Evolutionary conservation across 64 coral and sea anemone species (phyloP), one percentile per base, ranked within the genome.

Genomic region (Orbicella faveolata): DNA sequence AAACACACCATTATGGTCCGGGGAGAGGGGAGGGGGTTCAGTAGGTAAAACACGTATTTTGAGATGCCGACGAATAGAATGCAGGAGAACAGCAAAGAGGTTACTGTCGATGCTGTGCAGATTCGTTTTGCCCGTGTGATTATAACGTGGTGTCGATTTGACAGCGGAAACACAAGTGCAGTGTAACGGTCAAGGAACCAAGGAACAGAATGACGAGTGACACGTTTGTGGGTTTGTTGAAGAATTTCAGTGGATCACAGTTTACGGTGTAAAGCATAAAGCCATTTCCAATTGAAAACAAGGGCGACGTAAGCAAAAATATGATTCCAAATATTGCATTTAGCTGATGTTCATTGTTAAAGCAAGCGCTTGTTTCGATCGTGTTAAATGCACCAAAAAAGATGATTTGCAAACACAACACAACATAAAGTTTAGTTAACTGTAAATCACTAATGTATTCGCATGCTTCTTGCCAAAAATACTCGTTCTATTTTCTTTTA

Each of bases 171-270:
- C 17, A 66, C 80, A 20, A 83, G 37, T 3, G 80, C 80, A 9
- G 61, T 83, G 8, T 61, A 65, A 9, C 80, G 80, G 8, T 83
- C 80, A 12, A 62, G 34, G 61, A 66, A 83, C 0, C 30, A 30
- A 30, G 30, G 30, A 30, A 30, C 30, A 83, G 10, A 20, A 21
- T n/a, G 3, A 83, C 14, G 6, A 14, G 17, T 13, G 39, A 41
- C 34, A 83, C 33, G 25, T 36, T 83, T 19, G 80, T 66, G 6
- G 80, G 80, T 83, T 66, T 83, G 80, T 65, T 83, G 37, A 83
- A 83, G 18, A 37, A 35, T 66, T 62, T 63, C 16, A 66, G 80
- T 33, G 80, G 80, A 36, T 83, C 80, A 21, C 80, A 39, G 8
- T 21, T 83, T 17, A 41, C 80, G 34, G 66, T 12, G 36, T 83